Conservation (phyloP, 2,113 vertebrate species). For the Poeciliopsis occidentalis region DNA sequence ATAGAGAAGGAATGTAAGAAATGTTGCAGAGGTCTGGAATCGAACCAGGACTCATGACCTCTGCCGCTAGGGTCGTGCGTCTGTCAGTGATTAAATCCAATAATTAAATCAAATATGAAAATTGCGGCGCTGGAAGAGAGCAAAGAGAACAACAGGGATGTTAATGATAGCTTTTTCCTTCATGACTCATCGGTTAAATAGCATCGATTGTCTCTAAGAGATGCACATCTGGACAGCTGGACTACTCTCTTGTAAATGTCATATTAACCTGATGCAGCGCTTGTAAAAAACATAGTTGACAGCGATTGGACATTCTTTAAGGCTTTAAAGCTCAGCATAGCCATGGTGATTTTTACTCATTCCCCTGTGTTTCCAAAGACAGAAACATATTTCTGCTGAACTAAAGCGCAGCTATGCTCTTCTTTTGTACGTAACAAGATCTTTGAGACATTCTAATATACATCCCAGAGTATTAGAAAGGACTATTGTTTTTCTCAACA, state of each 20-base stretch:
- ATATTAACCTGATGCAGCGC: constrained; percentile 14
- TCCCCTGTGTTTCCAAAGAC: not conserved
- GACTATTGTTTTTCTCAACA: no score
- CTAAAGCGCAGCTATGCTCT: not conserved
- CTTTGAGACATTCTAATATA: no score
- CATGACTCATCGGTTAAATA: constrained; percentile 8
- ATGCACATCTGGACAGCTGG: not conserved
- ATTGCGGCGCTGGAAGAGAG: not conserved
- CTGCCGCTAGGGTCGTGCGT: no score
- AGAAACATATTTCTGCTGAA: not conserved
- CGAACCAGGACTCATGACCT: no score
- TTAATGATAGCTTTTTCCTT: not conserved
- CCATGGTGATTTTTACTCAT: not conserved
- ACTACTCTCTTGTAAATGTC: constrained; percentile 32
- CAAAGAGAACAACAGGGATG: not conserved
- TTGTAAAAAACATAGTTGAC: not conserved
- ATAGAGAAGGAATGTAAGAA: no score
- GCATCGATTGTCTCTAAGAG: not conserved
- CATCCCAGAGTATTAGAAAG: no score
- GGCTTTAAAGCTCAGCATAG: not conserved
- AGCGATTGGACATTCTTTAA: not conserved
- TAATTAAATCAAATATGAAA: no score
- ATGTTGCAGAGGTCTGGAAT: no score
- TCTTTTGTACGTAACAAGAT: no score
- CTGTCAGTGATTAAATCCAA: no score